Percentiles rank a stretch among this genome's conserved stretches.
Conservation (phyloP, 1,140 invertebrate species). For the Acyrthosiphon pisum region DNA sequence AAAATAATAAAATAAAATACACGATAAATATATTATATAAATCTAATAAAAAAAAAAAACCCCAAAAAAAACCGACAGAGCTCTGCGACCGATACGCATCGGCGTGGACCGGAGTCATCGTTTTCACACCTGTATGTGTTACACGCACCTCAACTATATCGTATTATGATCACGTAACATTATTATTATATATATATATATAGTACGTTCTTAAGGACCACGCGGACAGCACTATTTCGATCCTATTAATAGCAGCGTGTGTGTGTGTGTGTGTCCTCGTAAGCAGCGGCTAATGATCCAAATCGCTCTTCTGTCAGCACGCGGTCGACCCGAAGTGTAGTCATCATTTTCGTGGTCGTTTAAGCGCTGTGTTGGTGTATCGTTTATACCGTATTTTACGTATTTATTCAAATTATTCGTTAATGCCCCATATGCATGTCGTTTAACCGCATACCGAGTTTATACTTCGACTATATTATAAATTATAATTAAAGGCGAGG, state of each 20-base stretch:
- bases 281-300: constrained; percentile 50
- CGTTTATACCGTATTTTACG: neutral
- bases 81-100: neutral
- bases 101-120: neutral
- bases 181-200: neutral
- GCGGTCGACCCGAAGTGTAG: neutral
- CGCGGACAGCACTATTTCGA: neutral
- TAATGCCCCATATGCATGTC: neutral
- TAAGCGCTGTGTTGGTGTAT: neutral
- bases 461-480: neutral
- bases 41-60: neutral
- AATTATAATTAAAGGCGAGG: too few relatives aligned
- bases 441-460: neutral
- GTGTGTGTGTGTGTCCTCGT: constrained; percentile 24
- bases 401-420: neutral
- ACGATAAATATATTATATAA: neutral
- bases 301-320: constrained; percentile 20
- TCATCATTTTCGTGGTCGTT: neutral
- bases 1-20: too few relatives aligned
- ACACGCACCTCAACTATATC: neutral
- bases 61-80: neutral
- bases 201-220: neutral
- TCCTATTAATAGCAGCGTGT: neutral
- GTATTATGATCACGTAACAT: neutral
- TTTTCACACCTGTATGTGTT: constrained; percentile 40